Evolutionary conservation across 2,113 vertebrate genomes (phyloP).

Genomic region (Sorex fumeus): DNA sequence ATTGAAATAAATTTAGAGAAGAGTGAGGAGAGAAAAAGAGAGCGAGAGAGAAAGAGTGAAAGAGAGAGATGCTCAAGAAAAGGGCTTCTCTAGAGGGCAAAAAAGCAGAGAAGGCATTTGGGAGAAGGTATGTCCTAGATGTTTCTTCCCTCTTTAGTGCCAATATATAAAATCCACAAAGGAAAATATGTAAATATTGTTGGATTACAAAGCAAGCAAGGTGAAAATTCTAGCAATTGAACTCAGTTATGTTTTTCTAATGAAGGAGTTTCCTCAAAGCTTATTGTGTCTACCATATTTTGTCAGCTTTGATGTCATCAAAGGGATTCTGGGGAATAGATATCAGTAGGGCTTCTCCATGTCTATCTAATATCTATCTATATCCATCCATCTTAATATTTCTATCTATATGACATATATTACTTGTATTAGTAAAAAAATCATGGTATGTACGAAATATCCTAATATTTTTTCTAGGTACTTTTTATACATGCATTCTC

Average conservation of each 20-base stretch:
- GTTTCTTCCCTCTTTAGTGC: background rate
- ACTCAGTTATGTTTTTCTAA: background rate
- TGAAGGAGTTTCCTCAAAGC: background rate
- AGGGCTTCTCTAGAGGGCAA: background rate
- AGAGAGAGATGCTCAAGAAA: no score
- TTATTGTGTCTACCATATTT: background rate
- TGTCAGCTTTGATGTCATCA: background rate
- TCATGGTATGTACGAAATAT: background rate
- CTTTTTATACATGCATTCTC: no score
- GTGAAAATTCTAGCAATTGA: background rate
- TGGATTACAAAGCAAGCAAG: background rate
- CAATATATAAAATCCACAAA: background rate
- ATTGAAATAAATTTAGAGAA: no score
- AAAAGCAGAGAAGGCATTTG: background rate
- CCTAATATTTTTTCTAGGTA: background rate
- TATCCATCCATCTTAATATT: background rate
- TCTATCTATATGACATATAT: background rate
- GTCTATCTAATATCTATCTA: background rate
- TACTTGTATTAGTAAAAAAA: background rate
- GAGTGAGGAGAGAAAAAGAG: no score
- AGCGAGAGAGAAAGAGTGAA: no score
- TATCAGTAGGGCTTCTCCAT: background rate
- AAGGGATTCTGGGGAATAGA: background rate
- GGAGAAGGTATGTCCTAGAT: background rate
- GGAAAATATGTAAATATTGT: no score